Percentiles rank a stretch among this genome's conserved stretches.
Evolutionary conservation across 2,888 invertebrate species (phyloP).

Genomic region (Coelogynopora nodosa): DNA sequence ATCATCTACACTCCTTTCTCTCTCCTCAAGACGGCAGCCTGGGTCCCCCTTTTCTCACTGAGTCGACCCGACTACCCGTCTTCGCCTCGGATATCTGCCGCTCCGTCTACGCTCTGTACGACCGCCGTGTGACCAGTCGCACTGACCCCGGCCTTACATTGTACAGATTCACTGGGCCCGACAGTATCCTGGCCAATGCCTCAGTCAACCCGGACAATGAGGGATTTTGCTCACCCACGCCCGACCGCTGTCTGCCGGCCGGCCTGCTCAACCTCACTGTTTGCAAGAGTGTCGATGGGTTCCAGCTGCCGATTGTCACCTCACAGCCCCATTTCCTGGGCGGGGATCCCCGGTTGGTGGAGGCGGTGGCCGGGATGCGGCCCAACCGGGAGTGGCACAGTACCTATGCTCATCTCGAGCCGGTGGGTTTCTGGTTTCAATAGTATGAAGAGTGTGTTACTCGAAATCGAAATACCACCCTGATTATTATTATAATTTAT

Average conservation of each 20-base stretch:
- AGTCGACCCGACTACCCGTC: constrained; percentile 28
- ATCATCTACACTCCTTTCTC: too few species aligned
- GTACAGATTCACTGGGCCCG: constrained; percentile 52
- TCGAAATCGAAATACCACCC: too few species aligned
- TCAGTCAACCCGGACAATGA: constrained; percentile 55
- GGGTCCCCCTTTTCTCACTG: constrained; percentile 42
- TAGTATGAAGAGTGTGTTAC: not conserved
- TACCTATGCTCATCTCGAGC: constrained; percentile 53
- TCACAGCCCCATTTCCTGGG: constrained; percentile 57
- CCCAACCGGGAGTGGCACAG: constrained; percentile 52
- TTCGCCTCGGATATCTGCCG: constrained; percentile 50
- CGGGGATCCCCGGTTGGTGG: constrained; percentile 36
- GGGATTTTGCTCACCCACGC: constrained; percentile 57
- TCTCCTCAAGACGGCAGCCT: constrained; percentile 34
- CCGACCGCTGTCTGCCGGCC: constrained; percentile 52
- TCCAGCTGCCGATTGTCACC: constrained; percentile 52
- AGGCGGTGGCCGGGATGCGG: constrained; percentile 51
- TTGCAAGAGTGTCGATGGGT: constrained; percentile 46
- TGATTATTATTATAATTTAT: too few species aligned
- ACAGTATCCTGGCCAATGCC: constrained; percentile 51
- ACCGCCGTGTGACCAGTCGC: constrained; percentile 49
- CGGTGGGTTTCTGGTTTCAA: constrained; percentile 52
- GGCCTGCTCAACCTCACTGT: constrained; percentile 54
- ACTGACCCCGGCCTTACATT: constrained; percentile 51
- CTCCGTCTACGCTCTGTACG: constrained; percentile 52